Percentiles rank a stretch among this genome's conserved stretches.
Evolutionary conservation across 30 jellyfish, hydroid and myxozoan genomes (phyloP).

Genomic region (Hydractinia echinata): DNA sequence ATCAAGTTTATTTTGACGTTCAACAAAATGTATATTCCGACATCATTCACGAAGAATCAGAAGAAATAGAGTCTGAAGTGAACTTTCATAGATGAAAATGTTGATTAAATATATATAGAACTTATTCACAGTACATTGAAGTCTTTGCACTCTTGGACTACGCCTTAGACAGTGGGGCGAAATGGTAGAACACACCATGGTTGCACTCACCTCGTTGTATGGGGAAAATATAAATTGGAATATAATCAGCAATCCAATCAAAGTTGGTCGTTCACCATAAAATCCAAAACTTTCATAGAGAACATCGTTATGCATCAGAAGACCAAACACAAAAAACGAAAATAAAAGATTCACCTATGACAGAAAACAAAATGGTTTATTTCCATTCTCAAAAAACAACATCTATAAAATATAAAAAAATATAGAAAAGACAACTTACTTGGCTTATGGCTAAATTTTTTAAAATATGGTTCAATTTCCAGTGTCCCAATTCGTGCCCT

Average conservation of each 20-base stretch:
- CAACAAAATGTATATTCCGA: no score
- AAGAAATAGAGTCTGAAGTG: no score
- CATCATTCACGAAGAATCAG: no score
- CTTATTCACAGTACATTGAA: no score
- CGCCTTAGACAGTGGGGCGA: no score
- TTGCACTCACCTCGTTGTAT: constrained; percentile 60
- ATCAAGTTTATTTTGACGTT: no score
- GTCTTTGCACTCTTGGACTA: no score
- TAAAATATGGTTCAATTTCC: constrained; percentile 81
- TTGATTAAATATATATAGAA: no score
- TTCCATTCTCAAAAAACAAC: neutral
- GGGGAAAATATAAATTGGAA: constrained; percentile 94
- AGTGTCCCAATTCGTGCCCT: constrained; percentile 98
- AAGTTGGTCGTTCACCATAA: constrained; percentile 57
- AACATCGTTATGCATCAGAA: constrained; percentile 69
- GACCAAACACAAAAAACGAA: constrained; percentile 88
- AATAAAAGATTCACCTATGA: constrained; percentile 66
- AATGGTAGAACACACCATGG: no score
- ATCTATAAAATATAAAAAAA: neutral
- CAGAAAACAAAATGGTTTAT: neutral
- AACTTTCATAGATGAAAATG: no score
- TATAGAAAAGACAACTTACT: constrained; percentile 37
- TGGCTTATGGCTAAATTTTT: constrained; percentile 75
- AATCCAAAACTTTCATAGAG: constrained; percentile 91
- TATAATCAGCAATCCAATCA: constrained; percentile 81